A percentile compares a stretch with the other conserved stretches of the same genome.
phyloP scores from a whole-genome alignment of 2,113 vertebrate species.

The Sinocyclocheilus grahami region DNA sequence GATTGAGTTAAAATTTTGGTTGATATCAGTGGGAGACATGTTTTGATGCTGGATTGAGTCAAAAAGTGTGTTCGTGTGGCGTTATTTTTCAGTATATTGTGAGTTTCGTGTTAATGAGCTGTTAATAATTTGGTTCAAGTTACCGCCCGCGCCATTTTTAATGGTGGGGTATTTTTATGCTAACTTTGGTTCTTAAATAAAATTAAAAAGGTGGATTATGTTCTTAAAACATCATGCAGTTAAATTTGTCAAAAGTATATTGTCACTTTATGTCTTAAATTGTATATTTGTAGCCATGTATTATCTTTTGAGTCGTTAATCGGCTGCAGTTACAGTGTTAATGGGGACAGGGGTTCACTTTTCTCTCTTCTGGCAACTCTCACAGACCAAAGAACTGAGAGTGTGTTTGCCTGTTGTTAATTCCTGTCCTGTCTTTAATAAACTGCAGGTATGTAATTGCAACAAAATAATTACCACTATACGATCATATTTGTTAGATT shows the following conservation, averaged over 20 bases:
- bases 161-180: not conserved
- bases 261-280: not conserved
- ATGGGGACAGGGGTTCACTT: too few relatives aligned
- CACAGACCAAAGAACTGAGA: too few relatives aligned
- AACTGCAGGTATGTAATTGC: too few relatives aligned
- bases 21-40: not conserved
- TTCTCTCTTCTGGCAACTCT: too few relatives aligned
- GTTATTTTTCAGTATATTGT: not conserved
- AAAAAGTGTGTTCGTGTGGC: not conserved
- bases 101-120: not conserved
- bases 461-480: too few relatives aligned
- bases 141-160: not conserved
- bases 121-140: not conserved
- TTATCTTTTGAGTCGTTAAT: too few relatives aligned
- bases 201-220: not conserved
- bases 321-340: too few relatives aligned
- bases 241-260: not conserved
- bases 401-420: too few relatives aligned
- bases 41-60: not conserved
- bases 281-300: not conserved
- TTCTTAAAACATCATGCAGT: not conserved
- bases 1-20: not conserved
- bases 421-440: too few relatives aligned
- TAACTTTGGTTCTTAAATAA: not conserved
- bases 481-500: too few relatives aligned